Evolutionary conservation across 2,113 vertebrate species (phyloP), one percentile per base, ranked within the genome.

Genomic region (Boleophthalmus pectinirostris): DNA sequence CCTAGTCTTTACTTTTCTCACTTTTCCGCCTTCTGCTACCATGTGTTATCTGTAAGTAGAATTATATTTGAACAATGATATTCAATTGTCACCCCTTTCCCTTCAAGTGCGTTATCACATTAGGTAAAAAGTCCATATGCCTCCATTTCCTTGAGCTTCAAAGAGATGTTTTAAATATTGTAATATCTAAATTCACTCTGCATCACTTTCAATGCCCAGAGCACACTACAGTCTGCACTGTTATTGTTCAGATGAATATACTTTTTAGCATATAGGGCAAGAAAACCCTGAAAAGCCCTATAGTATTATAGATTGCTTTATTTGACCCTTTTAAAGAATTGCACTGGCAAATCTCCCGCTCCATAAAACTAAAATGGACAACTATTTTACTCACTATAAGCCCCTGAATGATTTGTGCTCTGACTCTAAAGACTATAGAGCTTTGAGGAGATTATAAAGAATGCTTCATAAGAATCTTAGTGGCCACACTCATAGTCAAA

Each of bases 191-290:
- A 66, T 70, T 13, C 16, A 9, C n/a, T 16, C 35, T 66, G 43
- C 14, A 51, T 65, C 70, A 76, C 65, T 74, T 69, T 13, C 16
- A 66, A 0, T 33, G 11, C 58, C 68, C 69, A 66, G 70, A 66
- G 56, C 75, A 60, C 25, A 51, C 33, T 46, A 54, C 72, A 43
- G 73, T 16, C 29, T 60, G 33, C 49, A 47, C 43, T 74, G 8
- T 47, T 60, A 66, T 71, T 71, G 60, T 85, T 68, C 76, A 43
- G 18, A 14, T 57, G 47, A 20, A 79, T 84, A 72, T 71, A 33
- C 33, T 67, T 63, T 66, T 58, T 53, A 68, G 20, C 33, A 11
- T 57, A 67, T 18, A 80, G 75, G 68, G 54, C 24, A 43, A 23
- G 54, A 24, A 70, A 72, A 71, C 43, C 23, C 8, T 60, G 9